These are phyloP conservation scores for Poeciliopsis presidionis DNA, from an alignment of 2,797 vertebrate genomes.

Conservation along the genomic window DNA sequence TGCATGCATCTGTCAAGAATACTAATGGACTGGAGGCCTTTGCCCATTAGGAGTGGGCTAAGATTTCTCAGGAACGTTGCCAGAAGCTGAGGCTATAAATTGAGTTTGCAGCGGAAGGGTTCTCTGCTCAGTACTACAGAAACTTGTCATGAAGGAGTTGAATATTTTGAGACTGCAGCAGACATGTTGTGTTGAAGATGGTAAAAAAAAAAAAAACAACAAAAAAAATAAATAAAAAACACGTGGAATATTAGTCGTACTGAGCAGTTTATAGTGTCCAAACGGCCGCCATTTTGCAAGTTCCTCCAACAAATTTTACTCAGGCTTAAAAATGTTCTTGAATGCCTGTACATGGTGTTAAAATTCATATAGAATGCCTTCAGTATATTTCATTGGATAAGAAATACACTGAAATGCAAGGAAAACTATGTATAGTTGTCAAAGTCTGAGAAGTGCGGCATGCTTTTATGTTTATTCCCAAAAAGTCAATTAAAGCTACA, in stretches of 20 bases:
- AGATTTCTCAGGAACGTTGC: background rate
- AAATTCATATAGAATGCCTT: background rate
- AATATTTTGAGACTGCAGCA: background rate
- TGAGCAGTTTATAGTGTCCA: background rate
- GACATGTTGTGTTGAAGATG: background rate
- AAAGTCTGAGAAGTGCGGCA: background rate
- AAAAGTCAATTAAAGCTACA: background rate
- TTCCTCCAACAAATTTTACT: background rate
- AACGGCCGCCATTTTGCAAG: background rate
- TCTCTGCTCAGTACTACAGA: background rate
- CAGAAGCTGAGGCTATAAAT: background rate
- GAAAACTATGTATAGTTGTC: background rate
- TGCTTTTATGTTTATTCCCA: background rate
- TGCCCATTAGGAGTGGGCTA: background rate
- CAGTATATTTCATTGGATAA: background rate
- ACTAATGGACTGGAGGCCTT: background rate
- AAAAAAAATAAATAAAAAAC: too few species aligned
- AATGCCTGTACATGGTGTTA: background rate
- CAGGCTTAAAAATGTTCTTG: background rate
- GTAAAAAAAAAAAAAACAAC: background rate
- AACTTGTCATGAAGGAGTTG: background rate
- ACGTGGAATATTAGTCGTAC: background rate
- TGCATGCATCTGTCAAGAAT: background rate
- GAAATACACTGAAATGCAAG: background rate
- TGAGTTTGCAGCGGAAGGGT: background rate